Evolutionary conservation across 2,113 vertebrate species (phyloP).

Genomic region (Thinocorus orbignyianus): DNA sequence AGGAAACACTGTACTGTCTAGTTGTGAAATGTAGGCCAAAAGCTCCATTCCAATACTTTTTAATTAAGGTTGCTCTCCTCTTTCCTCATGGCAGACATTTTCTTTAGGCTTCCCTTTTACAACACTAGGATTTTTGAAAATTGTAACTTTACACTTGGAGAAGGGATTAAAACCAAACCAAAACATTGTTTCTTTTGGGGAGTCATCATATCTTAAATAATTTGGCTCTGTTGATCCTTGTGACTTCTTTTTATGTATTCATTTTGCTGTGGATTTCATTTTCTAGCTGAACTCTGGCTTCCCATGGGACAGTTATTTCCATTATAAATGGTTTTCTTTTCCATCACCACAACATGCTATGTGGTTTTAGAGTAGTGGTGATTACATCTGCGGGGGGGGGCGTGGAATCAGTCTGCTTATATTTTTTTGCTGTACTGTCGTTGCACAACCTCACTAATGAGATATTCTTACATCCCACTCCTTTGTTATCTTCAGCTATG

Average conservation of each 20-base stretch:
- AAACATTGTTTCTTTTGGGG: not conserved
- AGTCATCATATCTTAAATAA: not conserved
- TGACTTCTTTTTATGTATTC: not conserved
- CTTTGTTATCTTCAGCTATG: not conserved
- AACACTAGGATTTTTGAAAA: not conserved
- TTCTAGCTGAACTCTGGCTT: constrained; percentile 49
- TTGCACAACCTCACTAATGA: not conserved
- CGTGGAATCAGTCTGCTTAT: not conserved
- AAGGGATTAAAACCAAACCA: not conserved
- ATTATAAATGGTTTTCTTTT: constrained; percentile 60
- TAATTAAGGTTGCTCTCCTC: not conserved
- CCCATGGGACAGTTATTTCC: constrained; percentile 11
- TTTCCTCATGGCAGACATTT: not conserved
- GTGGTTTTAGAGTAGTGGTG: constrained; percentile 24
- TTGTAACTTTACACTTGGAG: not conserved
- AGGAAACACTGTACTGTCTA: not conserved
- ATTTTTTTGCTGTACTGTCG: not conserved
- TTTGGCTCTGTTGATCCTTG: not conserved
- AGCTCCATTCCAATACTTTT: not conserved
- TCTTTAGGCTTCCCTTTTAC: not conserved
- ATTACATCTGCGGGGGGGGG: not conserved
- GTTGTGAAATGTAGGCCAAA: not conserved
- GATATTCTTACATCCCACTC: not conserved
- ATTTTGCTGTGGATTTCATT: constrained; percentile 26
- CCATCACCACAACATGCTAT: constrained; percentile 43